Percentiles rank a stretch among this genome's conserved stretches.
These are phyloP conservation scores for Saccopteryx bilineata DNA, from an alignment of 2,113 vertebrate species.

Conservation along the genomic window DNA sequence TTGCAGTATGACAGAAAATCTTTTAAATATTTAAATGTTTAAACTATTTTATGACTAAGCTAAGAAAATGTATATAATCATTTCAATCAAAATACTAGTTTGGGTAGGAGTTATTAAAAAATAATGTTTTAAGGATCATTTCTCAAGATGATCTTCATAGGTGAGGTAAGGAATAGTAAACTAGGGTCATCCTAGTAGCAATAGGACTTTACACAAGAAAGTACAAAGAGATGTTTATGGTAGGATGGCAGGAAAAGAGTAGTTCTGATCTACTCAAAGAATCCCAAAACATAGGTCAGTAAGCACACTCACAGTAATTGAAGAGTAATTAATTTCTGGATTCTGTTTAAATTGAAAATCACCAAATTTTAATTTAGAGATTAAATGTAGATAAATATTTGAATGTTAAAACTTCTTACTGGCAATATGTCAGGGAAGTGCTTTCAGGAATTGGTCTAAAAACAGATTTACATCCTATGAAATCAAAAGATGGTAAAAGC, in stretches of 20 bases:
- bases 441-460: neutral
- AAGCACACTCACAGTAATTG: neutral
- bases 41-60: neutral
- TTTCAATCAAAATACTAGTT: neutral
- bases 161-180: neutral
- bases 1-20: neutral
- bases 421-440: neutral
- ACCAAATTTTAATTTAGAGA: neutral
- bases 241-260: neutral
- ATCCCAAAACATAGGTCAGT: neutral
- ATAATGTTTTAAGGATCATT: neutral
- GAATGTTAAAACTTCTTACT: neutral
- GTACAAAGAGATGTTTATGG: neutral
- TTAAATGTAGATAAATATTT: neutral
- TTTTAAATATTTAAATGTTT: constrained; percentile 30
- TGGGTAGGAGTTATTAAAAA: neutral
- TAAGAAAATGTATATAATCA: neutral
- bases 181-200: neutral
- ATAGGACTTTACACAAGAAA: neutral
- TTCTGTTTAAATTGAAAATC: neutral
- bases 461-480: neutral
- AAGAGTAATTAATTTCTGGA: neutral
- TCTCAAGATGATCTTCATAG: neutral
- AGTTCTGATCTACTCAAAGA: neutral
- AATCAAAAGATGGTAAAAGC: neutral